These are phyloP conservation scores for Zhengitettix transpicula DNA, from an alignment of 2,888 invertebrate species.

Conservation along the genomic window DNA sequence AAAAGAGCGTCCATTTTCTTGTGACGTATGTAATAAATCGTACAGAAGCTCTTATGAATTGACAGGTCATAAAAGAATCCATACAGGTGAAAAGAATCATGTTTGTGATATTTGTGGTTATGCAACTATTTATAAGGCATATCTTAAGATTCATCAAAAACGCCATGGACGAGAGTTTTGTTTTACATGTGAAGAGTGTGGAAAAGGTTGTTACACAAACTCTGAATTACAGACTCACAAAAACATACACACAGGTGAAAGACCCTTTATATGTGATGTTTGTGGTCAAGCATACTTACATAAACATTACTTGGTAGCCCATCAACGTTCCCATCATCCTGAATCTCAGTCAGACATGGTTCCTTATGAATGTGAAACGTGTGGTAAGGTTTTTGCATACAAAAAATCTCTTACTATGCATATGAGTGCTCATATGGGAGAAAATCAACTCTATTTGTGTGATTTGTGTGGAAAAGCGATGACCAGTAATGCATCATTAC, in stretches of 20 bases:
- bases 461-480: constrained; percentile 7
- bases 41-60: constrained; percentile 6
- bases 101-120: constrained; percentile 9
- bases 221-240: constrained; percentile 8
- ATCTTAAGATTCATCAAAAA: constrained; percentile 9
- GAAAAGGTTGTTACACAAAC: constrained; percentile 10
- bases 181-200: constrained; percentile 8
- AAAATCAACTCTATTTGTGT: constrained; percentile 2
- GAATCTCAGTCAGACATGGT: background rate
- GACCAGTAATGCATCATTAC: background rate
- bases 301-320: constrained; percentile 9
- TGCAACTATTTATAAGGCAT: constrained; percentile 8
- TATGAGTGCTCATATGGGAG: constrained; percentile 7
- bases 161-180: constrained; percentile 8
- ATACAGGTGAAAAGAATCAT: constrained; percentile 8
- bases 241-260: constrained; percentile 10
- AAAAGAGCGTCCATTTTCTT: constrained; percentile 10
- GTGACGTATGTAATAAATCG: constrained; percentile 18
- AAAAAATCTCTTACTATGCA: constrained; percentile 9
- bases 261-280: constrained; percentile 7
- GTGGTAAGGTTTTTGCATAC: constrained; percentile 8
- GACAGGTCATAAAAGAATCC: constrained; percentile 8
- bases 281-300: constrained; percentile 10
- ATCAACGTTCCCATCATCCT: constrained; percentile 10
- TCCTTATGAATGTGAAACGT: constrained; percentile 6